Evolutionary conservation across 2,113 vertebrate species (phyloP).

Genomic region (Neodon shergylaensis): DNA sequence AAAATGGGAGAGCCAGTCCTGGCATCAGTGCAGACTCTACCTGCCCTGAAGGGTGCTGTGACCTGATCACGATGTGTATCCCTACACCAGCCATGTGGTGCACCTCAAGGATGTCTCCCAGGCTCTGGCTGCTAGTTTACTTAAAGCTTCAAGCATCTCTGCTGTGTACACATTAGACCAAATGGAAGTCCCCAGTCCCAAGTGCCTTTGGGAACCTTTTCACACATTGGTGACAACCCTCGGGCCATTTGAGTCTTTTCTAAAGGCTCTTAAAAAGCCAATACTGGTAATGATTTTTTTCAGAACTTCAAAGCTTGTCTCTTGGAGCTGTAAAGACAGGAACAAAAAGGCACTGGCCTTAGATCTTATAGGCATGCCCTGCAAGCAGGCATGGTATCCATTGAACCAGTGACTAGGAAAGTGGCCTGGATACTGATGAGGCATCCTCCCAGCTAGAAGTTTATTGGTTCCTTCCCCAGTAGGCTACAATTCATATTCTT

Average conservation of each 20-base stretch:
- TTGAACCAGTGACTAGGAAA: neutral
- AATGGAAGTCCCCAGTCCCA: neutral
- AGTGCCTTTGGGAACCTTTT: neutral
- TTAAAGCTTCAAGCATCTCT: neutral
- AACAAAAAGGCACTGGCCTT: neutral
- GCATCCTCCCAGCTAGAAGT: neutral
- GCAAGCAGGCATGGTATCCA: neutral
- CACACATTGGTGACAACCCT: constrained; percentile 5
- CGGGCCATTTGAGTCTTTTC: neutral
- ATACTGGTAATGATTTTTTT: neutral
- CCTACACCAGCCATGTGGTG: neutral
- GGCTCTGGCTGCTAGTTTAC: neutral
- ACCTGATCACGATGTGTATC: neutral
- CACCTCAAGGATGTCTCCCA: neutral
- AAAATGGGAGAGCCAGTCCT: neutral
- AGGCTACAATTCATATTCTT: neutral
- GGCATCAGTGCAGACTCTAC: neutral
- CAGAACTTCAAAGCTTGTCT: constrained; percentile 27
- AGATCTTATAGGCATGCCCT: constrained; percentile 2
- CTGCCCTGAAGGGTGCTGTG: neutral
- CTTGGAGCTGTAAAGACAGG: neutral
- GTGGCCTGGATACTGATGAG: constrained; percentile 15
- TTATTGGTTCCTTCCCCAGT: neutral
- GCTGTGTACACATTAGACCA: neutral
- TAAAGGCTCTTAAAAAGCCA: neutral